These are phyloP conservation scores for Alectura lathami DNA, from an alignment of 2,113 vertebrate species.

Conservation along the genomic window DNA sequence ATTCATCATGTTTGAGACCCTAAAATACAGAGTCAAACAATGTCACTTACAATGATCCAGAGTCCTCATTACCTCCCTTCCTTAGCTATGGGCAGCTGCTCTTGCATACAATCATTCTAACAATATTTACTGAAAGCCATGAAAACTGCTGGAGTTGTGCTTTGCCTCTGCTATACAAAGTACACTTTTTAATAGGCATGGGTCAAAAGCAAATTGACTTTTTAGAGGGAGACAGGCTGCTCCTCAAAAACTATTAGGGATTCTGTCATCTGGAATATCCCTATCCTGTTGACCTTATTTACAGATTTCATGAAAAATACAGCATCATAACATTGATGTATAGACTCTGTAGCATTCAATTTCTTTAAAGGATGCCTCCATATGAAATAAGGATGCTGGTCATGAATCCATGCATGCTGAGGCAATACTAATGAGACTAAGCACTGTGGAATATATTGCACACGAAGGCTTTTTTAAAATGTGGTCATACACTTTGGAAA, in stretches of 20 bases:
- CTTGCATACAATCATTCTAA: slow-evolving; percentile 42
- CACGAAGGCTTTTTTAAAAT: slow-evolving; percentile 64
- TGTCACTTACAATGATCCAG: slow-evolving; percentile 34
- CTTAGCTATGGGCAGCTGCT: not conserved
- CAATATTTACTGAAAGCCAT: slow-evolving; percentile 25
- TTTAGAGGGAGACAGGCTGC: slow-evolving; percentile 54
- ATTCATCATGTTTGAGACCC: slow-evolving; percentile 33
- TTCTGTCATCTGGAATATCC: slow-evolving; percentile 72
- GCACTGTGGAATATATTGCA: slow-evolving; percentile 49
- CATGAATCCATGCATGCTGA: slow-evolving; percentile 40
- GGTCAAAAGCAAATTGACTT: slow-evolving; percentile 68
- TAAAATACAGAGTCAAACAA: slow-evolving; percentile 51
- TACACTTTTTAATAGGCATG: slow-evolving; percentile 55
- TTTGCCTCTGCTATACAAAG: slow-evolving; percentile 27
- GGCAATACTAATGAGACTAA: slow-evolving; percentile 63
- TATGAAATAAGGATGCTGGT: slow-evolving; percentile 64
- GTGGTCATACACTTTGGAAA: slow-evolving; percentile 62
- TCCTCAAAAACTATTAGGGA: slow-evolving; percentile 74
- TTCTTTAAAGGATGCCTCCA: slow-evolving; percentile 66
- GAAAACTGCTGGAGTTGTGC: slow-evolving; percentile 8
- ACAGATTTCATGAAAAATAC: slow-evolving; percentile 74
- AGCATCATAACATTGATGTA: slow-evolving; percentile 76
- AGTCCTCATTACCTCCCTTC: slow-evolving; percentile 25
- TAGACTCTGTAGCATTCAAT: slow-evolving; percentile 64
- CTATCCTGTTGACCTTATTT: slow-evolving; percentile 72